phyloP scores from a whole-genome alignment of 2,888 invertebrate genomes.

The Microchrysa polita region DNA sequence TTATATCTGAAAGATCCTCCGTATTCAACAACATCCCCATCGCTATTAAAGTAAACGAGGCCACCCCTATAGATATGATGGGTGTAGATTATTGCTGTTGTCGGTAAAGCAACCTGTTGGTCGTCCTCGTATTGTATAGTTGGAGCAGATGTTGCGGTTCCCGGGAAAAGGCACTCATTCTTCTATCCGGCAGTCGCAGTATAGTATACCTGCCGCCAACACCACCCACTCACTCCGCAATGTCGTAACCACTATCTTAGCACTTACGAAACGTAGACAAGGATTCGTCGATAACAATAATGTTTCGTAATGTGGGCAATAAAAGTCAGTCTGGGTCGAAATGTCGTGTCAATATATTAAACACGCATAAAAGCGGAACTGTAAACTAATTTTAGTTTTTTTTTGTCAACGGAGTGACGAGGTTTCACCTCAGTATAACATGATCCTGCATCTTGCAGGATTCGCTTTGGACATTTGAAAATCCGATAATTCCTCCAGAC shows the following conservation, averaged over 20 bases:
- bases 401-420: not conserved
- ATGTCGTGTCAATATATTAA: constrained; percentile 35
- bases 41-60: constrained; percentile 40
- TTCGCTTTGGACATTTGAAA: not conserved
- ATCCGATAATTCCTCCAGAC: not conserved
- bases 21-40: constrained; percentile 25
- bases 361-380: constrained; percentile 33
- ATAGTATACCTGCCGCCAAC: too few species aligned
- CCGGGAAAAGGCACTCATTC: not conserved
- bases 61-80: constrained; percentile 46
- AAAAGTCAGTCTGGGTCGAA: constrained; percentile 35
- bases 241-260: not conserved
- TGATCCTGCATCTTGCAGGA: too few species aligned
- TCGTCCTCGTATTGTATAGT: constrained; percentile 21
- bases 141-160: constrained; percentile 24
- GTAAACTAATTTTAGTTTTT: constrained; percentile 32
- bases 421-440: not conserved
- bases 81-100: constrained; percentile 46
- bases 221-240: too few species aligned
- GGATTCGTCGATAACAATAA: constrained; percentile 40
- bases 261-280: not conserved
- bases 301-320: constrained; percentile 30
- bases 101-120: constrained; percentile 46
- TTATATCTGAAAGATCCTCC: not conserved
- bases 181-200: not conserved